A percentile compares a stretch with the other conserved stretches of the same genome.
phyloP scores from a whole-genome alignment of 2,797 vertebrate species.

The Holocentrus rufus region DNA sequence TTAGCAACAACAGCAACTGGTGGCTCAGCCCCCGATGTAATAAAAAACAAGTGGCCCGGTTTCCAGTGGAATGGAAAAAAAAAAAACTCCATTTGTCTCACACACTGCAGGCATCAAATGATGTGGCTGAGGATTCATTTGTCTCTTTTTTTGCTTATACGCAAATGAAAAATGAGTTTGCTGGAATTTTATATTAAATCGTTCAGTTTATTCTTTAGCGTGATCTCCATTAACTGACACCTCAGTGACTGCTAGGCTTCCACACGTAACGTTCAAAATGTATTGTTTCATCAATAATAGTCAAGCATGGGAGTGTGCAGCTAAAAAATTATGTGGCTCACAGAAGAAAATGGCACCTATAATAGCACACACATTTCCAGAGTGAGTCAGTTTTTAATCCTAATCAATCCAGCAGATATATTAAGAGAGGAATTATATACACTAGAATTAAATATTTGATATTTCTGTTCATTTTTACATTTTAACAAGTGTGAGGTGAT shows the following conservation, averaged over 20 bases:
- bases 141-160: too few species aligned
- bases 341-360: background rate
- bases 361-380: background rate
- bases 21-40: constrained; percentile 1
- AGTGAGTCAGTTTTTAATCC: background rate
- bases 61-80: background rate
- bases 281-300: too few species aligned
- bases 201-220: too few species aligned
- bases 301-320: background rate
- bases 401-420: too few species aligned
- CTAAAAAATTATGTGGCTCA: background rate
- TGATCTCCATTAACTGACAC: too few species aligned
- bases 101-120: background rate
- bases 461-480: constrained; percentile 16
- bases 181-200: background rate
- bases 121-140: background rate
- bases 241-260: background rate
- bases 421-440: background rate
- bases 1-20: constrained; percentile 11
- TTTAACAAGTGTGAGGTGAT: background rate
- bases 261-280: background rate
- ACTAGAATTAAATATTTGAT: background rate
- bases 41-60: constrained; percentile 4
- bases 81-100: background rate
- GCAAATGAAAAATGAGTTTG: background rate